These are phyloP conservation scores for Erinaceus europaeus DNA, from an alignment of 2,113 vertebrate genomes.

Conservation along the genomic window DNA sequence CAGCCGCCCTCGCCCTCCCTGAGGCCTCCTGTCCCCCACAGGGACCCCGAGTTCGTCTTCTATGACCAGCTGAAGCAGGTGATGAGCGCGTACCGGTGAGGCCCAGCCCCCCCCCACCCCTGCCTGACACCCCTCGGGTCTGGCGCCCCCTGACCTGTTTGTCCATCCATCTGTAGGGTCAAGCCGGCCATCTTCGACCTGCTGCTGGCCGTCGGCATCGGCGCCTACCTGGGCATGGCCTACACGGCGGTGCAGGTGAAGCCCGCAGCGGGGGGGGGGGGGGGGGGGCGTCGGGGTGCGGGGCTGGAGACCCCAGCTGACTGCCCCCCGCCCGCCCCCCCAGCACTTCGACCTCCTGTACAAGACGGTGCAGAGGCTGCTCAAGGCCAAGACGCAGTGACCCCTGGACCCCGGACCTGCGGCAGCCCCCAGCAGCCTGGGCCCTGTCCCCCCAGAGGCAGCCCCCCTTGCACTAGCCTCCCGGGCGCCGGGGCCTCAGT, in stretches of 20 bases:
- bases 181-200: slow-evolving; percentile 99
- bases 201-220: slow-evolving; percentile 94
- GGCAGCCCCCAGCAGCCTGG: slow-evolving; percentile 6
- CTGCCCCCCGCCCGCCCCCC: neutral
- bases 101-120: accelerated
- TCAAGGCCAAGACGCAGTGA: slow-evolving; percentile 92
- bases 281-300: too few species aligned
- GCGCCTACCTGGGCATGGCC: slow-evolving; percentile 93
- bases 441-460: neutral
- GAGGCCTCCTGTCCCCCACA: slow-evolving; percentile 72
- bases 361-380: slow-evolving; percentile 88
- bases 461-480: neutral
- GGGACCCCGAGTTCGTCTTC: slow-evolving; percentile 98
- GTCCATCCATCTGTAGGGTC: slow-evolving; percentile 83
- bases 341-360: slow-evolving; percentile 95
- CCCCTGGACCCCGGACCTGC: neutral
- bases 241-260: slow-evolving; percentile 95
- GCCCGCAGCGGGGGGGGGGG: accelerated
- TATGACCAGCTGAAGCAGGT: slow-evolving; percentile 99
- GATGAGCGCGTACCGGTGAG: slow-evolving; percentile 98
- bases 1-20: neutral
- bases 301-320: neutral
- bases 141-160: neutral
- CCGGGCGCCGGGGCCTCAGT: neutral
- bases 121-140: neutral